Percentiles rank a stretch among this genome's conserved stretches.
Evolutionary conservation across 2,113 vertebrate genomes (phyloP).

Genomic region (Micronycteris hirsuta): DNA sequence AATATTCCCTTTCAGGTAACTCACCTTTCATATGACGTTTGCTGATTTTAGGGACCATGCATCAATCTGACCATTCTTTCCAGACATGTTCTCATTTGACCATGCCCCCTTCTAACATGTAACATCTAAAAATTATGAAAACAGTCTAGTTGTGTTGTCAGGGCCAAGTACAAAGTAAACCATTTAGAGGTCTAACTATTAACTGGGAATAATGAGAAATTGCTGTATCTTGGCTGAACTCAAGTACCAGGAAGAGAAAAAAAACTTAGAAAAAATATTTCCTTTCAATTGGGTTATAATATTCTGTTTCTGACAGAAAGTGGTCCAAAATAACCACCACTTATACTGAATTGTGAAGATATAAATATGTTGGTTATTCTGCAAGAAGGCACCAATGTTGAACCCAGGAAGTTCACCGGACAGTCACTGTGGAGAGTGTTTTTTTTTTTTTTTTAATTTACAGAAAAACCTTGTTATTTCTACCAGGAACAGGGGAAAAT

Average conservation of each 20-base stretch:
- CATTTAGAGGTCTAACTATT: slow-evolving; percentile 50
- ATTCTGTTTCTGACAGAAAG: slow-evolving; percentile 67
- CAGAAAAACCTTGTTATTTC: background rate
- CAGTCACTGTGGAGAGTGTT: background rate
- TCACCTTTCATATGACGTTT: background rate
- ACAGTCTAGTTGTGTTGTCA: slow-evolving; percentile 29
- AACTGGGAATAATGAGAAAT: slow-evolving; percentile 66
- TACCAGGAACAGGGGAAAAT: background rate
- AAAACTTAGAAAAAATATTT: slow-evolving; percentile 57
- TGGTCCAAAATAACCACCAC: slow-evolving; percentile 70
- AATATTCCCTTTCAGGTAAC: background rate
- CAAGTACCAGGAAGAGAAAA: slow-evolving; percentile 51
- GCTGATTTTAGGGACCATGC: background rate
- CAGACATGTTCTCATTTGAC: background rate
- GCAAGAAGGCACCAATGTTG: slow-evolving; percentile 28
- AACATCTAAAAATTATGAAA: slow-evolving; percentile 51
- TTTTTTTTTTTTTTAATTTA: slow-evolving; percentile 23
- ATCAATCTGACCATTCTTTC: slow-evolving; percentile 27
- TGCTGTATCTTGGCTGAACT: slow-evolving; percentile 75
- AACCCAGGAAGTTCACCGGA: slow-evolving; percentile 28
- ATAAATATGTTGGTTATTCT: slow-evolving; percentile 61
- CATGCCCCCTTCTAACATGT: slow-evolving; percentile 11
- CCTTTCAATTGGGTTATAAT: slow-evolving; percentile 65
- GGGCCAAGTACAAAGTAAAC: slow-evolving; percentile 29
- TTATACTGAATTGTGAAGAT: slow-evolving; percentile 56